Evolutionary conservation across 2,113 vertebrate genomes (phyloP).

Genomic region (Xenopus borealis): DNA sequence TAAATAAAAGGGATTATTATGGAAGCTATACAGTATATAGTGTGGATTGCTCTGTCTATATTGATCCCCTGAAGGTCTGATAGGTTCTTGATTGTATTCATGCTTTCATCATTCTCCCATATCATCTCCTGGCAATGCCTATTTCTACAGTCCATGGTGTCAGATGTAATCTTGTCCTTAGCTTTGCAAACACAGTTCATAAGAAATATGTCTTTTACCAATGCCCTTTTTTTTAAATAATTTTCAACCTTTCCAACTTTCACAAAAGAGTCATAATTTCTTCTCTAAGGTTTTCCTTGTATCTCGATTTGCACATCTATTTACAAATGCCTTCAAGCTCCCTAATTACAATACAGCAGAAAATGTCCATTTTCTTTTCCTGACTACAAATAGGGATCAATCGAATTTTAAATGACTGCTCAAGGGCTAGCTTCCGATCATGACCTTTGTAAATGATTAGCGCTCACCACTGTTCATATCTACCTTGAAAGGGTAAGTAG

Average conservation of each 20-base stretch:
- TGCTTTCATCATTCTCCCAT: too few relatives aligned
- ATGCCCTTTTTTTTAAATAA: slow-evolving; percentile 65
- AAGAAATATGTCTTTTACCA: background rate
- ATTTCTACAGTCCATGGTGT: too few relatives aligned
- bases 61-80: too few relatives aligned
- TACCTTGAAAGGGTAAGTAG: slow-evolving; percentile 78
- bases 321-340: slow-evolving; percentile 76
- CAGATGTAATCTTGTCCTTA: too few relatives aligned
- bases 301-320: slow-evolving; percentile 73
- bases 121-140: too few relatives aligned
- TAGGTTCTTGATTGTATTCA: too few relatives aligned
- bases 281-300: slow-evolving; percentile 70
- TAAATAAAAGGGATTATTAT: too few relatives aligned
- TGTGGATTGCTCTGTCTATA: too few relatives aligned
- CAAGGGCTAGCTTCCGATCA: slow-evolving; percentile 69
- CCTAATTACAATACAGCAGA: slow-evolving; percentile 80
- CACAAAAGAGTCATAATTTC: slow-evolving; percentile 68
- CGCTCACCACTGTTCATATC: slow-evolving; percentile 71
- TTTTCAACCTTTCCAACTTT: slow-evolving; percentile 70
- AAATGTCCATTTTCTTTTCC: slow-evolving; percentile 80
- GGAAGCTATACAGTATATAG: too few relatives aligned
- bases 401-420: slow-evolving; percentile 82
- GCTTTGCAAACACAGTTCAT: too few relatives aligned
- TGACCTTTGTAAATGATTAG: slow-evolving; percentile 97
- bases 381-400: slow-evolving; percentile 85